These are phyloP conservation scores for Phataginus tricuspis DNA, from an alignment of 2,797 vertebrate genomes.

Conservation along the genomic window DNA sequence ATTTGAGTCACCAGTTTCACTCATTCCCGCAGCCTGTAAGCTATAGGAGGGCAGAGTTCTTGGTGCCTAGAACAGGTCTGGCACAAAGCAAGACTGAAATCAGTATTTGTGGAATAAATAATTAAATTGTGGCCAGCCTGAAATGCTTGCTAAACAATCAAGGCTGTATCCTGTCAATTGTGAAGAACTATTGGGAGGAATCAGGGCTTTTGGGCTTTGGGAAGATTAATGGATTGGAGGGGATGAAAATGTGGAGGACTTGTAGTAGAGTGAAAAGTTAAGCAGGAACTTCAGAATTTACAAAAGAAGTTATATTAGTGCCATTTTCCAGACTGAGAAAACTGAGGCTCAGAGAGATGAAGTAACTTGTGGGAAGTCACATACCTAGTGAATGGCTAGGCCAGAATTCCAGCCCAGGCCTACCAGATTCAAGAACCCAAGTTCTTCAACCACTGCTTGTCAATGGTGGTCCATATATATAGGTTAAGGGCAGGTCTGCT, in stretches of 20 bases:
- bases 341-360: background rate
- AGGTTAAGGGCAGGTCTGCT: background rate
- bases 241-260: background rate
- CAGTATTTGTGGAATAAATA: constrained; percentile 51
- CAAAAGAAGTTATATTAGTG: background rate
- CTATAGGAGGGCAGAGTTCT: background rate
- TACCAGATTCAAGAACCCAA: background rate
- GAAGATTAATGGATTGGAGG: constrained; percentile 20
- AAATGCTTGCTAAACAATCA: constrained; percentile 46
- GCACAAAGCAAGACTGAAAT: constrained; percentile 29
- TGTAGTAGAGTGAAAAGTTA: constrained; percentile 9
- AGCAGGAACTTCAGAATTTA: constrained; percentile 25
- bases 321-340: constrained; percentile 33
- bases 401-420: background rate
- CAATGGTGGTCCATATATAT: background rate
- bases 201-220: background rate
- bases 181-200: background rate
- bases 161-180: constrained; percentile 32
- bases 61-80: constrained; percentile 20
- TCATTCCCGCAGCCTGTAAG: background rate
- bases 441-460: background rate
- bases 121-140: constrained; percentile 8
- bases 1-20: background rate
- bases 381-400: background rate
- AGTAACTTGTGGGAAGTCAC: background rate